These are phyloP conservation scores for Terebella lapidaria DNA, from an alignment of 2,888 invertebrate species.

Conservation along the genomic window DNA sequence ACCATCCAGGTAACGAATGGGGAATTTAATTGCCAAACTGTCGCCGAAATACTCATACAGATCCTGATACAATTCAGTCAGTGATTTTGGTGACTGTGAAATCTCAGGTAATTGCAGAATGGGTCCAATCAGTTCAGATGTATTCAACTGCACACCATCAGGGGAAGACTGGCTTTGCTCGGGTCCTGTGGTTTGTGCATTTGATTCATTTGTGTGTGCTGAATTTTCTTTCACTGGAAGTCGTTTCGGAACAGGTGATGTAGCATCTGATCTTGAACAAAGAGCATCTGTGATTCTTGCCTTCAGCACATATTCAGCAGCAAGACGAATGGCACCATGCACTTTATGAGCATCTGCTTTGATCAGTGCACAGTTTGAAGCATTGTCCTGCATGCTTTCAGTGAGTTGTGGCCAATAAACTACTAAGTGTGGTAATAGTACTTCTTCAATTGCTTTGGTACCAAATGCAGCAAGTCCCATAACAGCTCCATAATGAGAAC, in stretches of 20 bases:
- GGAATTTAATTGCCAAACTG: slow-evolving; percentile 37
- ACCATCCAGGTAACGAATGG: slow-evolving; percentile 24
- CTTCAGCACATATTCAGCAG: slow-evolving; percentile 7
- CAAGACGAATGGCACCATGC: slow-evolving; percentile 33
- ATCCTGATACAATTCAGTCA: slow-evolving; percentile 4
- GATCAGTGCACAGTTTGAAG: slow-evolving; percentile 29
- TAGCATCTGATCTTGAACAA: neutral
- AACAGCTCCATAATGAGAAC: slow-evolving; percentile 52
- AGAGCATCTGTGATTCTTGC: neutral
- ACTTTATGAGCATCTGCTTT: slow-evolving; percentile 47
- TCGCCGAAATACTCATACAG: slow-evolving; percentile 49
- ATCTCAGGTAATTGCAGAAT: slow-evolving; percentile 17
- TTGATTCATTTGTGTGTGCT: neutral
- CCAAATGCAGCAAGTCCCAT: slow-evolving; percentile 48
- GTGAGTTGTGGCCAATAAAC: slow-evolving; percentile 43
- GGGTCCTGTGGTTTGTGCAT: slow-evolving; percentile 4
- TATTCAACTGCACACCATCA: no score
- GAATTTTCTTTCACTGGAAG: neutral
- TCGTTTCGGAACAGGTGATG: neutral
- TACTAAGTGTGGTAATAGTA: slow-evolving; percentile 40
- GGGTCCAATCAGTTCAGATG: slow-evolving; percentile 15
- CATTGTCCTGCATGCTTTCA: slow-evolving; percentile 34
- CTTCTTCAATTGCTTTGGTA: slow-evolving; percentile 39
- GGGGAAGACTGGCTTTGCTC: no score
- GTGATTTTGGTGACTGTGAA: slow-evolving; percentile 3